Evolutionary conservation across 2,888 invertebrate genomes (phyloP).

Genomic region (Ectemnius cavifrons): DNA sequence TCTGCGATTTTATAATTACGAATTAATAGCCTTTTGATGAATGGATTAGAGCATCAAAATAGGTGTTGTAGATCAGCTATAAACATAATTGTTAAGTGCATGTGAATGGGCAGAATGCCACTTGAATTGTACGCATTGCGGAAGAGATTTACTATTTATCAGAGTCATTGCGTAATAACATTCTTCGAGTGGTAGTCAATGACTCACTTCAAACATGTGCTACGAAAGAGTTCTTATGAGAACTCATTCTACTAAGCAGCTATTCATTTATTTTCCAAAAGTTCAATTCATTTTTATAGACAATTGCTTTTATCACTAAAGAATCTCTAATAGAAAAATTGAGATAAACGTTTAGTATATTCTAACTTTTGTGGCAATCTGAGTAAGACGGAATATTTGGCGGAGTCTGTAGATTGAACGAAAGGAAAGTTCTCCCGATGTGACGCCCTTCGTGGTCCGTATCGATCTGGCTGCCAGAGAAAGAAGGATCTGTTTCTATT

Average conservation of each 20-base stretch:
- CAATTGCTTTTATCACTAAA: too few species aligned
- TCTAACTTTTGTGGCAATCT: too few species aligned
- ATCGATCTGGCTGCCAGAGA: constrained; percentile 42
- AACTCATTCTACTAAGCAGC: background rate
- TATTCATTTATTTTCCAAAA: background rate
- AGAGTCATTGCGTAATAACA: constrained; percentile 21
- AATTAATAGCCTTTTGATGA: too few species aligned
- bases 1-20: too few species aligned
- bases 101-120: background rate
- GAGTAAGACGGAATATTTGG: too few species aligned
- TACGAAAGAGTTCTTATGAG: too few species aligned
- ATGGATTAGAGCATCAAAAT: too few species aligned
- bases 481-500: constrained; percentile 42
- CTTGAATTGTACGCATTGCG: background rate
- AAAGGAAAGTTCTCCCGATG: constrained; percentile 22
- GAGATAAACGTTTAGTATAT: too few species aligned
- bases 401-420: background rate
- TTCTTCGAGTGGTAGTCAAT: constrained; percentile 23
- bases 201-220: constrained; percentile 37
- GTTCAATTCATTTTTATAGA: background rate
- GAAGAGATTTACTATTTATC: constrained; percentile 14
- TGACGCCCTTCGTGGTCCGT: constrained; percentile 29
- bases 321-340: too few species aligned
- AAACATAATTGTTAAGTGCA: too few species aligned
- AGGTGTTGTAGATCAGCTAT: too few species aligned